These are phyloP conservation scores for Drosophila stalkeri DNA, from an alignment of 2,888 invertebrate species.

Conservation along the genomic window DNA sequence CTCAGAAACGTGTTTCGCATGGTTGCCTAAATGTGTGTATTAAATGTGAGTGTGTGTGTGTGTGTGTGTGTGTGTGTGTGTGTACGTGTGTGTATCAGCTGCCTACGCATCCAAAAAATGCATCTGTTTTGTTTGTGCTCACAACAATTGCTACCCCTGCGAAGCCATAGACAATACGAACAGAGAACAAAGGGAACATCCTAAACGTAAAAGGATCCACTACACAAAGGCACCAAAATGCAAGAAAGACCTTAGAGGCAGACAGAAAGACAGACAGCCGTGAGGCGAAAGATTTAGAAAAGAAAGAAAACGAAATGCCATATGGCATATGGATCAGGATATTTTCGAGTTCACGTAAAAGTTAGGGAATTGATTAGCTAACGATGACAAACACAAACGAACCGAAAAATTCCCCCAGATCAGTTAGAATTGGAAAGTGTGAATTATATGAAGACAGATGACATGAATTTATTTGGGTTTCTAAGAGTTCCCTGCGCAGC, in stretches of 20 bases:
- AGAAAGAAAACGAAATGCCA: constrained; percentile 30
- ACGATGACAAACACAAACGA: constrained; percentile 59
- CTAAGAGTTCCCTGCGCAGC: neutral
- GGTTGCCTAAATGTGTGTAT: constrained; percentile 16
- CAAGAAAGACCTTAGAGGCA: neutral
- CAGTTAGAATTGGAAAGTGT: constrained; percentile 15
- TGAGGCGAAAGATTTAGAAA: constrained; percentile 7
- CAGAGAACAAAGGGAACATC: constrained; percentile 43
- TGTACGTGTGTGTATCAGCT: constrained; percentile 40
- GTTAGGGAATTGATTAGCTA: constrained; percentile 65
- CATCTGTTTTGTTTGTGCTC: constrained; percentile 66
- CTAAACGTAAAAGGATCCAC: constrained; percentile 73
- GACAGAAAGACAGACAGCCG: neutral
- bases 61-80: constrained; percentile 19
- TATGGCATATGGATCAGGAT: constrained; percentile 44
- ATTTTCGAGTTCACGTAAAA: constrained; percentile 11
- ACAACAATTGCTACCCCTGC: constrained; percentile 65
- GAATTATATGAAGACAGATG: constrained; percentile 19
- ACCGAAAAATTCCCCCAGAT: neutral
- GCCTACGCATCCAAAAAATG: constrained; percentile 64
- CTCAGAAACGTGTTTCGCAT: constrained; percentile 68
- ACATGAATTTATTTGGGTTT: neutral
- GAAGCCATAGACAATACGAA: constrained; percentile 48
- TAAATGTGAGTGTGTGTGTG: no score
- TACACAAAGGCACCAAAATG: constrained; percentile 12